Percentiles rank a stretch among this genome's conserved stretches.
Conservation (phyloP, 2,888 invertebrate genomes). For the Microplitis manilae region DNA sequence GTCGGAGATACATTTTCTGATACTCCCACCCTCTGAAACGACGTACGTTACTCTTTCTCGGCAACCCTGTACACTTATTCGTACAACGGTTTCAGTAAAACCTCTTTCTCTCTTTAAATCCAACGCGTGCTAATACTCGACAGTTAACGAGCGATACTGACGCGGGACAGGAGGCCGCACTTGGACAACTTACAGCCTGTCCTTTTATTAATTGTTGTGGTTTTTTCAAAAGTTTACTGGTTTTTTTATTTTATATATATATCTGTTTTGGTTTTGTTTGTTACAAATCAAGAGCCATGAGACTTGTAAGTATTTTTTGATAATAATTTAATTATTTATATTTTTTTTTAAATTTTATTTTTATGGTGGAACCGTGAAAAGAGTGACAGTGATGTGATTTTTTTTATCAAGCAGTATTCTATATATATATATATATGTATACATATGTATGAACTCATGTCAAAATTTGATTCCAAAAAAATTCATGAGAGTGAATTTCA, state of each 20-base stretch:
- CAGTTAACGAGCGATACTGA: conserved; percentile 37
- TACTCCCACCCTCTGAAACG: conserved; percentile 27
- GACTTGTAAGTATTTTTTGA: conserved; percentile 56
- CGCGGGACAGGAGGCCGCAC: conserved; percentile 4
- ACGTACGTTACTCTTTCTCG: conserved; percentile 6
- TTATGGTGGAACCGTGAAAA: no score
- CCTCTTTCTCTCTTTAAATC: conserved; percentile 1
- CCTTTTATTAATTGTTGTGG: neutral
- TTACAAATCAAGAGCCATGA: conserved; percentile 49
- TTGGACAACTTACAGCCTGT: neutral
- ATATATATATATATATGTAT: no score
- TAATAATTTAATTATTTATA: conserved; percentile 1
- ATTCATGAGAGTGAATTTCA: no score
- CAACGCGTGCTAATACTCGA: conserved; percentile 25
- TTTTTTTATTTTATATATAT: neutral
- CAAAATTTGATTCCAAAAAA: no score
- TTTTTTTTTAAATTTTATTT: neutral
- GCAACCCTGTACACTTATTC: conserved; percentile 29
- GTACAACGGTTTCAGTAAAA: conserved; percentile 3
- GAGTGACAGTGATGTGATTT: no score
- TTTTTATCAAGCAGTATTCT: no score
- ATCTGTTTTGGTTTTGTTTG: no score
- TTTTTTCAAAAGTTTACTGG: neutral
- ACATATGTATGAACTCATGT: no score
- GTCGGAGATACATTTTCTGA: neutral